Conservation (phyloP, 2,888 invertebrate genomes). For the Phyllotreta cruciferae region DNA sequence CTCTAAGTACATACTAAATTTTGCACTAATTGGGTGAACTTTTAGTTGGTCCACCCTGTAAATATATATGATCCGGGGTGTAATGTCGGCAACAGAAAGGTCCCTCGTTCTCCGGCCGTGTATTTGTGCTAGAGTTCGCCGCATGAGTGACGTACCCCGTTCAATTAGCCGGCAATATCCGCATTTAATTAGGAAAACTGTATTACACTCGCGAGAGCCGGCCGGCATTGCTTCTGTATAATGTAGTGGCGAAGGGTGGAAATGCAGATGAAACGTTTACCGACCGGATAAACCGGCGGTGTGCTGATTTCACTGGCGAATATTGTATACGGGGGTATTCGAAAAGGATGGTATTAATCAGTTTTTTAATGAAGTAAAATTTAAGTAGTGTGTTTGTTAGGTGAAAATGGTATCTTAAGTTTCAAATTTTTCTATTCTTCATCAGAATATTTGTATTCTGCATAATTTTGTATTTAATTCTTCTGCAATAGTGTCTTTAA, state of each 20-base stretch:
- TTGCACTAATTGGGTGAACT: too few relatives aligned
- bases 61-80: slow-evolving; percentile 7
- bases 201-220: slow-evolving; percentile 25
- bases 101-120: slow-evolving; percentile 8
- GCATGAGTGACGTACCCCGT: slow-evolving; percentile 27
- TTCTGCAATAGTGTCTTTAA: too few relatives aligned
- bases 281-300: neutral
- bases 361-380: too few relatives aligned
- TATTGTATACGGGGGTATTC: too few relatives aligned
- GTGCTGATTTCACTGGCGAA: neutral
- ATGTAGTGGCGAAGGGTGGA: slow-evolving; percentile 27
- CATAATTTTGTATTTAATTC: too few relatives aligned
- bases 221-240: slow-evolving; percentile 18
- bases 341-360: too few relatives aligned
- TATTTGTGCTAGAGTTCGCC: slow-evolving; percentile 17
- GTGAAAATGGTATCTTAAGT: too few relatives aligned
- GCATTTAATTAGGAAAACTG: slow-evolving; percentile 33
- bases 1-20: too few relatives aligned
- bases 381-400: too few relatives aligned
- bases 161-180: slow-evolving; percentile 34
- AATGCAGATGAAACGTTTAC: slow-evolving; percentile 8
- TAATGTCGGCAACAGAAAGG: slow-evolving; percentile 29
- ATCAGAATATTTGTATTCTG: too few relatives aligned
- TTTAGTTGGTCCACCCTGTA: too few relatives aligned
- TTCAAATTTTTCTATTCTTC: too few relatives aligned